Evolutionary conservation across 1,140 invertebrate species (phyloP).

Genomic region (Drosophila melanica): DNA sequence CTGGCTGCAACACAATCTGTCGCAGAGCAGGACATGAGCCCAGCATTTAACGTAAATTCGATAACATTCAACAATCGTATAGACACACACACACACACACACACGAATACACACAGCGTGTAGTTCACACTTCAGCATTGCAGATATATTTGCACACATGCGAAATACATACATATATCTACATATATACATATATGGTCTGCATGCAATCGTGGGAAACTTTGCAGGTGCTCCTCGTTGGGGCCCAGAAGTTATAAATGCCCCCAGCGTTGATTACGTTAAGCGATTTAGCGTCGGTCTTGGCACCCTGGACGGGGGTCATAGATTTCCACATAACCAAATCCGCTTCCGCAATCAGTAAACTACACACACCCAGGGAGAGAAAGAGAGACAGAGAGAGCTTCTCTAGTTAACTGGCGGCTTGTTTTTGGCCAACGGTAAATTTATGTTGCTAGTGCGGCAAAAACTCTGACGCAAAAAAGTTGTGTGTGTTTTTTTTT

Average conservation of each 20-base stretch:
- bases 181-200: conserved; percentile 13
- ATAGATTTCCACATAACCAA: conserved; percentile 76
- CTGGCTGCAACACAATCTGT: conserved; percentile 41
- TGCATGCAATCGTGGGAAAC: conserved; percentile 60
- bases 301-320: conserved; percentile 38
- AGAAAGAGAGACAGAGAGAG: not conserved
- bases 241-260: conserved; percentile 32
- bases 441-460: conserved; percentile 74
- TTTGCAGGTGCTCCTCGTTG: conserved; percentile 68
- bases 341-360: conserved; percentile 82
- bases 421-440: conserved; percentile 76
- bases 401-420: conserved; percentile 66
- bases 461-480: conserved; percentile 56
- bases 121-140: conserved; percentile 53
- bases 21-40: conserved; percentile 10
- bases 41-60: conserved; percentile 38
- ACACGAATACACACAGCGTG: conserved; percentile 23
- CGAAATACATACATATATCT: conserved; percentile 31
- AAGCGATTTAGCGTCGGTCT: conserved; percentile 68
- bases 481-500: conserved; percentile 14
- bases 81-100: conserved; percentile 6
- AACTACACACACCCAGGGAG: conserved; percentile 60
- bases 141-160: conserved; percentile 66
- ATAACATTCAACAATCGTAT: conserved; percentile 38
- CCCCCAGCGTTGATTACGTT: conserved; percentile 68